Conservation (phyloP, 2,888 invertebrate species). For the Agrypnus murinus region DNA sequence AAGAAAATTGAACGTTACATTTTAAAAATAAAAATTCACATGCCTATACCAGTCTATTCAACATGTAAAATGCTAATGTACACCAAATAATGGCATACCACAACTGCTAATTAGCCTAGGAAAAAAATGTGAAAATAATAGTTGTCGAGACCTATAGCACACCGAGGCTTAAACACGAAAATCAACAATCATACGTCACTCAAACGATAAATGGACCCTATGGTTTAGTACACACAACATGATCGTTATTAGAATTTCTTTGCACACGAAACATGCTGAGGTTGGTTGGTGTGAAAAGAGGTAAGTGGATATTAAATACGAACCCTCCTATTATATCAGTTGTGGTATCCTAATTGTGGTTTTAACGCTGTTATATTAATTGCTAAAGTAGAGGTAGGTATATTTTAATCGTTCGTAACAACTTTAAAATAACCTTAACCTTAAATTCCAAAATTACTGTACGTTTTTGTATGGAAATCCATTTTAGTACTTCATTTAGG, state of each 20-base stretch:
- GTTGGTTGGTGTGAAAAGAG: neutral
- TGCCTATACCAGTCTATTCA: neutral
- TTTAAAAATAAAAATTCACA: too few species aligned
- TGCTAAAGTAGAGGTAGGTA: too few species aligned
- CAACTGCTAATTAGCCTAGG: conserved; percentile 7
- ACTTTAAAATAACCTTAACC: too few species aligned
- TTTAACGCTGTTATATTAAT: too few species aligned
- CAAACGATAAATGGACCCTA: conserved; percentile 29
- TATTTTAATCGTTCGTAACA: too few species aligned
- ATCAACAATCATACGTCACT: conserved; percentile 30
- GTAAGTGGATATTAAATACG: neutral
- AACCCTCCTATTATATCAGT: too few species aligned
- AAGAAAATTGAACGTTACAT: too few species aligned
- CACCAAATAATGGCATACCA: neutral
- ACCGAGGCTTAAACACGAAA: conserved; percentile 20
- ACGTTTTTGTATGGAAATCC: too few species aligned
- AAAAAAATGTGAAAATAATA: conserved; percentile 34
- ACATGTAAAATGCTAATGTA: conserved; percentile 11
- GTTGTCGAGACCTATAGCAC: conserved; percentile 14
- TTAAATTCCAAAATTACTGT: too few species aligned
- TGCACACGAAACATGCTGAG: conserved; percentile 10
- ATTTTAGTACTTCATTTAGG: too few species aligned
- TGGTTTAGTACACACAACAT: conserved; percentile 19
- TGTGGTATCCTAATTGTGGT: too few species aligned
- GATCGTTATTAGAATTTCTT: conserved; percentile 15